phyloP scores from a whole-genome alignment of 2,888 invertebrate species.

The Chrysodeixis includens region DNA sequence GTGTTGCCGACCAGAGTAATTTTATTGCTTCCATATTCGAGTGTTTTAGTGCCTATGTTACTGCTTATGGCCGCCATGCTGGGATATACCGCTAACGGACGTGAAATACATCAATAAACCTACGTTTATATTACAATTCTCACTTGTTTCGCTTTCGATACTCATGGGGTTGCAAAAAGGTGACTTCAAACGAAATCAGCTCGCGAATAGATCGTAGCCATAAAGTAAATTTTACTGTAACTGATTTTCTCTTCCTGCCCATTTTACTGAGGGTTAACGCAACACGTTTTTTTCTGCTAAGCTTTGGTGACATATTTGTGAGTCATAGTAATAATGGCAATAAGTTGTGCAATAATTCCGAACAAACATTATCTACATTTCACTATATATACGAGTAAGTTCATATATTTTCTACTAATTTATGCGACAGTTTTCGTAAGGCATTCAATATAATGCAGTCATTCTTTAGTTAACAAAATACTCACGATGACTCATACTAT shows the following conservation, averaged over 20 bases:
- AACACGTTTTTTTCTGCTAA: no score
- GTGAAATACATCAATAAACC: conserved; percentile 3
- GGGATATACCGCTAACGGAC: neutral
- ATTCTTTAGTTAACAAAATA: no score
- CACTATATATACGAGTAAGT: no score
- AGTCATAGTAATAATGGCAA: no score
- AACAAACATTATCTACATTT: neutral
- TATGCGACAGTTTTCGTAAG: no score
- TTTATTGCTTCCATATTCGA: conserved; percentile 33
- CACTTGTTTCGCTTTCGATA: neutral
- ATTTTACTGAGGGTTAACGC: no score
- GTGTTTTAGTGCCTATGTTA: conserved; percentile 12
- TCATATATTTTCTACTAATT: no score
- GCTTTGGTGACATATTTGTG: no score
- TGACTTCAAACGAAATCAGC: neutral
- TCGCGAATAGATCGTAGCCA: neutral
- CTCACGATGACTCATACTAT: neutral
- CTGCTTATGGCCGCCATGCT: conserved; percentile 2
- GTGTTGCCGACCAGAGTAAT: conserved; percentile 11
- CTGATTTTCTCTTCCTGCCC: no score
- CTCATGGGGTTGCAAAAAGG: neutral
- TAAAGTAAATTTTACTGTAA: neutral
- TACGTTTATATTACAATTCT: neutral
- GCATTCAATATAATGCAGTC: no score
- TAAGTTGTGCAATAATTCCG: neutral